phyloP scores from a whole-genome alignment of 2,888 invertebrate species.

The Eupithecia insigniata region DNA sequence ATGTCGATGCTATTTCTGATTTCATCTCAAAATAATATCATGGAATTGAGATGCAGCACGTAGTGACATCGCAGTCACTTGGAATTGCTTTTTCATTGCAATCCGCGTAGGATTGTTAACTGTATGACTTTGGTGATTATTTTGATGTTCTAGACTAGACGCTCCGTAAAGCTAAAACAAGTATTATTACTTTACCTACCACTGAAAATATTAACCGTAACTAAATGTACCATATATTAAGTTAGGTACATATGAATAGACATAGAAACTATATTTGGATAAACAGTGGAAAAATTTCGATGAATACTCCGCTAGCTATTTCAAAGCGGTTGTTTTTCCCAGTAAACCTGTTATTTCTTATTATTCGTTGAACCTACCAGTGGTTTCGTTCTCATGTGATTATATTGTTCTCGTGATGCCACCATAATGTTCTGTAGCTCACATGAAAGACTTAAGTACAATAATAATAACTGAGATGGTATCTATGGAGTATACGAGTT shows the following conservation, averaged over 20 bases:
- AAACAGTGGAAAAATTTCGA: background rate
- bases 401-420: constrained; percentile 8
- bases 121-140: background rate
- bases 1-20: constrained; percentile 45
- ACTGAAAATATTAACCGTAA: background rate
- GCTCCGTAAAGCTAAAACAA: background rate
- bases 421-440: constrained; percentile 4
- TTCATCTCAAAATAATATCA: constrained; percentile 43
- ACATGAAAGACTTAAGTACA: background rate
- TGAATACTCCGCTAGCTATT: constrained; percentile 12
- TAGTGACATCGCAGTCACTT: constrained; percentile 10
- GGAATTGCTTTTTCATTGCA: constrained; percentile 29
- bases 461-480: background rate
- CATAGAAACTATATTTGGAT: background rate
- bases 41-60: constrained; percentile 35
- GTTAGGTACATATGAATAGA: background rate
- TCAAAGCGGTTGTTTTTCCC: constrained; percentile 24
- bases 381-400: constrained; percentile 30
- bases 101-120: constrained; percentile 11
- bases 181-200: background rate
- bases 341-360: constrained; percentile 23
- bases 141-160: background rate
- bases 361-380: constrained; percentile 19
- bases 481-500: background rate
- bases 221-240: background rate